phyloP scores from a whole-genome alignment of 2,113 vertebrate genomes.

The Nycticryphes semicollaris region DNA sequence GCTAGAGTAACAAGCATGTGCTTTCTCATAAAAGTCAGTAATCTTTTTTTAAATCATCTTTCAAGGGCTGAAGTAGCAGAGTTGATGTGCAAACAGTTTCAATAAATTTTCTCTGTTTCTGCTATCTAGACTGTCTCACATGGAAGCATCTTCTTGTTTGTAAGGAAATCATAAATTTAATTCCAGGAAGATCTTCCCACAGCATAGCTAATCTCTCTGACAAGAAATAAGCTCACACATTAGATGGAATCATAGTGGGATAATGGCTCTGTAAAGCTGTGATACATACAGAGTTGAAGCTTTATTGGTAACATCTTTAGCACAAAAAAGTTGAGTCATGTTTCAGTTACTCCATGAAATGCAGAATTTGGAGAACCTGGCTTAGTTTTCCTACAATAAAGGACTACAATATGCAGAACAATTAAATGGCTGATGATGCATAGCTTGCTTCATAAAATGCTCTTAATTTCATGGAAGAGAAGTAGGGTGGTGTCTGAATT shows the following conservation, averaged over 20 bases:
- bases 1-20: background rate
- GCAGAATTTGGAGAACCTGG: background rate
- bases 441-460: background rate
- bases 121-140: background rate
- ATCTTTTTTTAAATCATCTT: background rate
- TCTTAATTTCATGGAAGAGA: background rate
- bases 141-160: background rate
- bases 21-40: background rate
- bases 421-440: background rate
- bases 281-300: background rate
- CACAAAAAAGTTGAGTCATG: background rate
- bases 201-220: background rate
- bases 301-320: background rate
- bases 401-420: background rate
- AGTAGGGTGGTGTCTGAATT: background rate
- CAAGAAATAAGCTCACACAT: background rate
- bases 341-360: background rate
- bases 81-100: background rate
- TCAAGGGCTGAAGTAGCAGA: background rate
- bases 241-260: background rate
- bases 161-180: background rate
- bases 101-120: background rate
- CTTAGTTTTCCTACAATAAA: background rate
- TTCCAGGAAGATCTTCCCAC: background rate
- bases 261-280: background rate